phyloP scores from a whole-genome alignment of 2,113 vertebrate species.

The Rhizomys pruinosus region DNA sequence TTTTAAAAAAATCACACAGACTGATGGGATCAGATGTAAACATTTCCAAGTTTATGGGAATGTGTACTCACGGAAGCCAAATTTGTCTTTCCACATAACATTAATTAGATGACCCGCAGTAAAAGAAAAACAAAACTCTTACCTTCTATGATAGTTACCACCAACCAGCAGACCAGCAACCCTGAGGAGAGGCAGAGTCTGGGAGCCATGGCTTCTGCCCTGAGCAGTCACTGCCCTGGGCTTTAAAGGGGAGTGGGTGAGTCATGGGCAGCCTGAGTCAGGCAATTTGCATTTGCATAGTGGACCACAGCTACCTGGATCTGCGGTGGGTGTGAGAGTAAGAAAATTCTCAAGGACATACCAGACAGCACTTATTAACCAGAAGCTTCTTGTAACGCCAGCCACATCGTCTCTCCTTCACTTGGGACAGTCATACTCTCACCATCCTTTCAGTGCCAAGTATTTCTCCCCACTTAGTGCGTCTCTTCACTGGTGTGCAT shows the following conservation, averaged over 20 bases:
- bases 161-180: constrained; percentile 61
- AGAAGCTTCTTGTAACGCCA: background rate
- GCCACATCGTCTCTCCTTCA: background rate
- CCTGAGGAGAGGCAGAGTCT: constrained; percentile 12
- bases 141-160: constrained; percentile 70
- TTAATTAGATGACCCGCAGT: background rate
- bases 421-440: background rate
- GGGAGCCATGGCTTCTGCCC: constrained; percentile 65
- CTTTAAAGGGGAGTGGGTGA: constrained; percentile 74
- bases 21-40: background rate
- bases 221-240: background rate
- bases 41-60: background rate
- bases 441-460: background rate
- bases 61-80: background rate
- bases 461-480: background rate
- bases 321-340: constrained; percentile 28
- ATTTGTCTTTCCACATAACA: background rate
- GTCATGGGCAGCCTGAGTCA: constrained; percentile 56
- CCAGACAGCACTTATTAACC: constrained; percentile 65
- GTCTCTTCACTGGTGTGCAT: background rate
- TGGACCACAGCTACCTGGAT: constrained; percentile 49
- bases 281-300: constrained; percentile 53
- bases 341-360: constrained; percentile 55
- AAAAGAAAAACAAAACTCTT: constrained; percentile 58
- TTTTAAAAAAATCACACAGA: background rate